Base-by-base conservation (phyloP, 2,797 vertebrate species). In the Cossypha dichroa region DNA sequence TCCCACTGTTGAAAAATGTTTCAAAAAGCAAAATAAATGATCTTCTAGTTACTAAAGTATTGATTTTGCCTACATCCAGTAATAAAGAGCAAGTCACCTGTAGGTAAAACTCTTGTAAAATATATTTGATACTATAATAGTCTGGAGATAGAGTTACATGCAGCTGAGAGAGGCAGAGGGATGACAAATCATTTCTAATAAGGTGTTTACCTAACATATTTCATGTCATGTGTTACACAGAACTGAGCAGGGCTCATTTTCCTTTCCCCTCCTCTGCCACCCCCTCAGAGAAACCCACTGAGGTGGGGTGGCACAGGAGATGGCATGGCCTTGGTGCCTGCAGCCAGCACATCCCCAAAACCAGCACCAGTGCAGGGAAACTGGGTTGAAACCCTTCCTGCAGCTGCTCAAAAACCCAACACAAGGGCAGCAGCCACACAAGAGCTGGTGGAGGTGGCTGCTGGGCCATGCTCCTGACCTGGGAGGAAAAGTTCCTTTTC, bases 51-150 rank as follows among this genome's bases (percentile, higher is more conserved):
- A 97, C 97, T 96, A 94, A 98, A 97, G 96, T 98, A 98, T 98
- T 98, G 98, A 98, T 98, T 98, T 98, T 98, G 97, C 97, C 97
- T 97, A 98, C 96, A 97, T 98, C 97, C 97, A 97, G 98, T 98
- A 98, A 98, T 98, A 98, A 98, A 98, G 95, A 98, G 98, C 98
- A 98, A 98, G 98, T 98, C 97, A 98, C 98, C 98, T 98, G 97
- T 98, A 98, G 98, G 97, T 98, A 98, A 98, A 98, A 98, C 98
- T 98, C 97, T 98, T 98, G 98, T 98, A 98, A 98, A 98, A 98
- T 98, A 98, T 98, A 98, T 98, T 98, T 98, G 97, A 98, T 98
- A 97, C 98, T 98, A 97, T 98, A 98, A 98, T 98, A 98, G 98
- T 98, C 97, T 98, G 98, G 97, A 98, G 97, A 98, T 98, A 98